Percentiles rank a stretch among this genome's conserved stretches.
Evolutionary conservation across 2,888 invertebrate genomes (phyloP).

Genomic region (Lucinisca nassula): DNA sequence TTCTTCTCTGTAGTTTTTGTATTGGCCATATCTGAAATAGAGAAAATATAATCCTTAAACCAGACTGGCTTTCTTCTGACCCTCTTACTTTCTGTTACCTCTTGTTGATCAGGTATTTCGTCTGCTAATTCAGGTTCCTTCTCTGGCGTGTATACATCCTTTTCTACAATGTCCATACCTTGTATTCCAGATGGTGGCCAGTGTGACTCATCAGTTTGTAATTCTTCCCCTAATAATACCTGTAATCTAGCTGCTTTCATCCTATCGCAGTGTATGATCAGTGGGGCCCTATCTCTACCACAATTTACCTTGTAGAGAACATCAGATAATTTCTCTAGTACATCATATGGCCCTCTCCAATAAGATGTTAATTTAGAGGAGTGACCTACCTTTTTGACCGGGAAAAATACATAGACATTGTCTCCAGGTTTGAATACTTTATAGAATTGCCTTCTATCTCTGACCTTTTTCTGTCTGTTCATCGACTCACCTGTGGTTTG

Average conservation of each 20-base stretch:
- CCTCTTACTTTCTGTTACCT: not conserved
- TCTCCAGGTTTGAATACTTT: not conserved
- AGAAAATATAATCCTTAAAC: not conserved
- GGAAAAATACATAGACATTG: not conserved
- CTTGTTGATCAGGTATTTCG: too few relatives aligned
- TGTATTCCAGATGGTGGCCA: not conserved
- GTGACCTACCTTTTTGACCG: not conserved
- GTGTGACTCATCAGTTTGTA: too few relatives aligned
- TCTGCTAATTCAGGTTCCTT: not conserved
- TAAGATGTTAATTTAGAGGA: not conserved
- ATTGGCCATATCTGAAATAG: not conserved
- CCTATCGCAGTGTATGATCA: not conserved
- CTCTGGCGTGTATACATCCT: not conserved
- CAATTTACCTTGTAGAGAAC: too few relatives aligned
- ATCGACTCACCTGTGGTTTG: not conserved
- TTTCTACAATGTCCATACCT: not conserved
- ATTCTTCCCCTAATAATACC: not conserved
- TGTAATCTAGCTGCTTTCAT: not conserved
- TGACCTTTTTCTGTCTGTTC: not conserved
- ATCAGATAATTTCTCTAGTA: too few relatives aligned
- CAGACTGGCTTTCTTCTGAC: not conserved
- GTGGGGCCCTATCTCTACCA: too few relatives aligned
- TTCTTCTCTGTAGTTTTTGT: not conserved
- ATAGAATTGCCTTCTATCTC: not conserved
- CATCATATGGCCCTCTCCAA: not conserved